These are phyloP conservation scores for Xiphias gladius DNA, from an alignment of 2,113 vertebrate genomes.

Conservation along the genomic window DNA sequence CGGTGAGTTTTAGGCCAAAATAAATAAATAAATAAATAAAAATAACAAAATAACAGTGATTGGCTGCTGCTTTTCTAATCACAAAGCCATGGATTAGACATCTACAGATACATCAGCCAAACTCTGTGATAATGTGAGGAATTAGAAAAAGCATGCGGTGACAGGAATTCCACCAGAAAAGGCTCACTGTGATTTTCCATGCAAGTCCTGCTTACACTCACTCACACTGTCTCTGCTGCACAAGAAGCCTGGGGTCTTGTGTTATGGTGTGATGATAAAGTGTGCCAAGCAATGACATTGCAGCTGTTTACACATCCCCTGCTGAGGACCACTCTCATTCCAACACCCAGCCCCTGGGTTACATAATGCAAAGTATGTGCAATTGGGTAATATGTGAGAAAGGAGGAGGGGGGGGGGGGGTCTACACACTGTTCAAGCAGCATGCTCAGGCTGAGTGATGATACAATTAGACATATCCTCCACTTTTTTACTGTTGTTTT, in stretches of 20 bases:
- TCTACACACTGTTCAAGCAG: constrained; percentile 25
- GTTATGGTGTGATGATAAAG: constrained; percentile 62
- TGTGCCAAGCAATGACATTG: constrained; percentile 69
- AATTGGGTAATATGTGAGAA: constrained; percentile 44
- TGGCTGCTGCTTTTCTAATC: constrained; percentile 37
- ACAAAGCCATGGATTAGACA: constrained; percentile 17
- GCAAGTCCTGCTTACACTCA: constrained; percentile 3
- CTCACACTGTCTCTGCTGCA: constrained; percentile 23
- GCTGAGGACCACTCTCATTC: constrained; percentile 56
- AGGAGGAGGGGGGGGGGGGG: not conserved
- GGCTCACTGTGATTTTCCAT: constrained; percentile 30
- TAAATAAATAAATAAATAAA: not conserved
- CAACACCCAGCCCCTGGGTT: constrained; percentile 65
- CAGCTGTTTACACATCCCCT: constrained; percentile 81
- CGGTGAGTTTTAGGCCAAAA: constrained; percentile 12
- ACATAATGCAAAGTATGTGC: constrained; percentile 58
- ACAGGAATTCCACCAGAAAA: constrained; percentile 17
- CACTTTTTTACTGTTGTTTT: constrained; percentile 52
- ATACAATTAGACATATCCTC: constrained; percentile 47
- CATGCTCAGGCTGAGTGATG: constrained; percentile 23
- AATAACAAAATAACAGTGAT: not conserved
- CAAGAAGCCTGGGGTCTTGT: constrained; percentile 47
- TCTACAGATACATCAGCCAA: constrained; percentile 5
- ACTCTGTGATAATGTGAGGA: constrained; percentile 19
- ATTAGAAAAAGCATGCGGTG: constrained; percentile 3